Evolutionary conservation across 1,140 invertebrate genomes (phyloP).

Genomic region (Littorina saxatilis): DNA sequence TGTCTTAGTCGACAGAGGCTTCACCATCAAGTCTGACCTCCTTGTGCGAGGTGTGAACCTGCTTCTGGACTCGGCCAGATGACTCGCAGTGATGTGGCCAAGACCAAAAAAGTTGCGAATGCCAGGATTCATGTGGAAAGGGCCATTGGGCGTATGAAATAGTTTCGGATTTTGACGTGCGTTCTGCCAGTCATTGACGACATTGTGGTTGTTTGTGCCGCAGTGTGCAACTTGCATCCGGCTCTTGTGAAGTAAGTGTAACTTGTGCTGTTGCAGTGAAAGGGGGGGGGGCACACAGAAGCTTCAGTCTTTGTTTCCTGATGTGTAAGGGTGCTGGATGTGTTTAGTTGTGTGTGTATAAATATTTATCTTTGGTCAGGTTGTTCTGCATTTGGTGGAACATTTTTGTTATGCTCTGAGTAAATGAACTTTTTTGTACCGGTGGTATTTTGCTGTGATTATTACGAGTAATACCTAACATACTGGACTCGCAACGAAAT

Average conservation of each 20-base stretch:
- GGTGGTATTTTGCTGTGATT: too few relatives aligned
- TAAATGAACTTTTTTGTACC: too few relatives aligned
- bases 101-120: slow-evolving; percentile 39
- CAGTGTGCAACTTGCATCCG: slow-evolving; percentile 8
- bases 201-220: slow-evolving; percentile 24
- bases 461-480: too few relatives aligned
- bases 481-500: too few relatives aligned
- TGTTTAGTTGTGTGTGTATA: too few relatives aligned
- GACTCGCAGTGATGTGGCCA: slow-evolving; percentile 17
- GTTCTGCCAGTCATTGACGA: slow-evolving; percentile 28
- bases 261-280: slow-evolving; percentile 1
- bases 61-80: background rate
- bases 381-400: too few relatives aligned
- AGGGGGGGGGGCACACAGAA: too few relatives aligned
- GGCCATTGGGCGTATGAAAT: slow-evolving; percentile 20
- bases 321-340: too few relatives aligned
- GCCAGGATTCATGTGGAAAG: slow-evolving; percentile 48
- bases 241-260: slow-evolving; percentile 19
- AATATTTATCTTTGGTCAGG: too few relatives aligned
- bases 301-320: too few relatives aligned
- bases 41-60: background rate
- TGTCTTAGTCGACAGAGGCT: slow-evolving; percentile 42
- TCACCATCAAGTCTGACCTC: slow-evolving; percentile 34
- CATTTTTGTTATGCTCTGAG: too few relatives aligned
- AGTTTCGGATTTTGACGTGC: slow-evolving; percentile 22